These are phyloP conservation scores for Galago senegalensis DNA, from an alignment of 2,797 vertebrate species.

Conservation along the genomic window DNA sequence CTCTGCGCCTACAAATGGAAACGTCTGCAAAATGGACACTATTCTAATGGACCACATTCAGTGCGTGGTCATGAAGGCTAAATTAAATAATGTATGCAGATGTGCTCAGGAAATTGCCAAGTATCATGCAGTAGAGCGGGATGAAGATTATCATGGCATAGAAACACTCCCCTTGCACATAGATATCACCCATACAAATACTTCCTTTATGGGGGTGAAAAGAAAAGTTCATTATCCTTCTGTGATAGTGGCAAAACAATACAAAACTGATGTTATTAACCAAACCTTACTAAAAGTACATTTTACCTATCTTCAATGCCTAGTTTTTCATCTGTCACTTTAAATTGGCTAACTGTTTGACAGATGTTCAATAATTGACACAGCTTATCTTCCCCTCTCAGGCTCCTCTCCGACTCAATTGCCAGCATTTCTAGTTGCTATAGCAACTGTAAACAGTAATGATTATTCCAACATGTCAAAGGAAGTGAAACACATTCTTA, in stretches of 20 bases:
- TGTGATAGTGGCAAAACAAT: background rate
- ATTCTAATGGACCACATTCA: background rate
- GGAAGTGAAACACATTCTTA: slow-evolving; percentile 68
- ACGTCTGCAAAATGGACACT: background rate
- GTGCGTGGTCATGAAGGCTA: background rate
- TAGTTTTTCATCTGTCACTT: slow-evolving; percentile 73
- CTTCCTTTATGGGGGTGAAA: background rate
- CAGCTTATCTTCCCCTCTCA: slow-evolving; percentile 84
- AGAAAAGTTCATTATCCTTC: slow-evolving; percentile 36
- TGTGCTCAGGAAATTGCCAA: background rate
- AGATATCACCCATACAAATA: background rate
- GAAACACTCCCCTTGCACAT: background rate
- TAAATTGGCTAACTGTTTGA: slow-evolving; percentile 75
- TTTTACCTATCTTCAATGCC: slow-evolving; percentile 47
- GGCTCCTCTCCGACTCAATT: slow-evolving; percentile 76
- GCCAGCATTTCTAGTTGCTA: slow-evolving; percentile 76
- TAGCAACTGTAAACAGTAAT: slow-evolving; percentile 77
- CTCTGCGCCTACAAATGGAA: background rate
- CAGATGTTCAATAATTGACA: slow-evolving; percentile 86
- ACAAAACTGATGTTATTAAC: background rate
- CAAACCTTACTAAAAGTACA: slow-evolving; percentile 64
- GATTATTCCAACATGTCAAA: background rate
- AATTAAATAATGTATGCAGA: background rate
- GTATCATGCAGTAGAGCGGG: background rate
- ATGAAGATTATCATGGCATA: background rate